A percentile compares a stretch with the other conserved stretches of the same genome.
phyloP scores from a whole-genome alignment of 2,113 vertebrate species.

The Dicaeum eximium region DNA sequence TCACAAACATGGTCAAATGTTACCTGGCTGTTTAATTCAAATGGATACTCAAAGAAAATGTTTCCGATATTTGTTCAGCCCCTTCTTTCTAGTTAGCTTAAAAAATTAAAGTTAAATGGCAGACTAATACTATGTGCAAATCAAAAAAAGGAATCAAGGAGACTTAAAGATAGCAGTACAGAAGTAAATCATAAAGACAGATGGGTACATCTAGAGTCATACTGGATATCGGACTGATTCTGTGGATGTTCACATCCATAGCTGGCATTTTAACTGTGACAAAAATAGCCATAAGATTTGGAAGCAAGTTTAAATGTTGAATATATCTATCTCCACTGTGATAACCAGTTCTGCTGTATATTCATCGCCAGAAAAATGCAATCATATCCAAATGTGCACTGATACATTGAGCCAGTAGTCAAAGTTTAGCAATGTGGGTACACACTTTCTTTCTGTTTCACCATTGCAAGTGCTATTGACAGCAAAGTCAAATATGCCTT shows the following conservation, averaged over 20 bases:
- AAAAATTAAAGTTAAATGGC: conserved; percentile 67
- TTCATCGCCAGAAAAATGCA: neutral
- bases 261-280: neutral
- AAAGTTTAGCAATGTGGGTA: neutral
- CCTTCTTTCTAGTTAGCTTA: conserved; percentile 52
- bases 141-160: conserved; percentile 24
- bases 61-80: conserved; percentile 61
- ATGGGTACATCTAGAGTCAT: neutral
- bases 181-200: neutral
- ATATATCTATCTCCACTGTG: neutral
- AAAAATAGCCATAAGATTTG: neutral
- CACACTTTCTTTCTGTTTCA: neutral
- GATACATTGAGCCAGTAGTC: neutral
- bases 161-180: neutral
- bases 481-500: conserved; percentile 29
- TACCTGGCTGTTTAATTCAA: conserved; percentile 61
- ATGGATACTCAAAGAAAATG: conserved; percentile 64
- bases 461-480: neutral
- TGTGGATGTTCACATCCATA: neutral
- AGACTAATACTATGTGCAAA: conserved; percentile 56
- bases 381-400: neutral
- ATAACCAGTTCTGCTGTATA: neutral
- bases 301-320: neutral
- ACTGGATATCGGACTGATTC: neutral
- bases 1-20: conserved; percentile 66